Conservation (phyloP, 2,113 vertebrate genomes). For the Chloropsis hardwickii region DNA sequence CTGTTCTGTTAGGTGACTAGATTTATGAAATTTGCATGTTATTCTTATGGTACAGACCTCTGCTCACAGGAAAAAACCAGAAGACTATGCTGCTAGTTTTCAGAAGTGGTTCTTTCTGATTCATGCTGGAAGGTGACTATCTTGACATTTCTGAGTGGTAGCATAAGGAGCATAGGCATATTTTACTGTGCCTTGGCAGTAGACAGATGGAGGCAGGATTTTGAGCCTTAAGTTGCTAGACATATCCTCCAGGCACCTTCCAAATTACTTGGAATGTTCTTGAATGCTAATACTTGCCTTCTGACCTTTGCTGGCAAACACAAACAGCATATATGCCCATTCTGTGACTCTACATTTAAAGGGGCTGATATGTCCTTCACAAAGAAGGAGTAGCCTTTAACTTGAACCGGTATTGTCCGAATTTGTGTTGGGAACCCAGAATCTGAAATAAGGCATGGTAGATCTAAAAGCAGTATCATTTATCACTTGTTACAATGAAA, state of each 20-base stretch:
- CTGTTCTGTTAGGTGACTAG: not conserved
- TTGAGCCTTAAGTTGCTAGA: conserved; percentile 6
- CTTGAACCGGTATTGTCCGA: not conserved
- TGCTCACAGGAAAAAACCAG: not conserved
- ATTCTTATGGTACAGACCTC: not conserved
- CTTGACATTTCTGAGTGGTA: conserved; percentile 6
- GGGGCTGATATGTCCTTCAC: not conserved
- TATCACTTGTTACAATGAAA: not conserved
- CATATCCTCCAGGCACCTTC: not conserved
- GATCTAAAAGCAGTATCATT: not conserved
- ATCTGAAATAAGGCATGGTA: not conserved
- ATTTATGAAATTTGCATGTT: not conserved
- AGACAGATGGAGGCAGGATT: conserved; percentile 18
- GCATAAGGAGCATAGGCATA: not conserved
- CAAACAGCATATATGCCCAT: accelerated
- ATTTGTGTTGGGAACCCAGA: not conserved
- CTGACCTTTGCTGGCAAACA: not conserved
- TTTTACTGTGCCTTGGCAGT: conserved; percentile 15
- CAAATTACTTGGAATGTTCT: not conserved
- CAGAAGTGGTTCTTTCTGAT: not conserved
- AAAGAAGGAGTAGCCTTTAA: not conserved
- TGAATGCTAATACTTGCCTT: not conserved
- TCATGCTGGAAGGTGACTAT: not conserved
- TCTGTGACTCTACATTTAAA: not conserved
- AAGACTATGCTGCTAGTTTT: not conserved